Evolutionary conservation across 2,888 invertebrate genomes (phyloP).

Genomic region (Chymomyza amoena): DNA sequence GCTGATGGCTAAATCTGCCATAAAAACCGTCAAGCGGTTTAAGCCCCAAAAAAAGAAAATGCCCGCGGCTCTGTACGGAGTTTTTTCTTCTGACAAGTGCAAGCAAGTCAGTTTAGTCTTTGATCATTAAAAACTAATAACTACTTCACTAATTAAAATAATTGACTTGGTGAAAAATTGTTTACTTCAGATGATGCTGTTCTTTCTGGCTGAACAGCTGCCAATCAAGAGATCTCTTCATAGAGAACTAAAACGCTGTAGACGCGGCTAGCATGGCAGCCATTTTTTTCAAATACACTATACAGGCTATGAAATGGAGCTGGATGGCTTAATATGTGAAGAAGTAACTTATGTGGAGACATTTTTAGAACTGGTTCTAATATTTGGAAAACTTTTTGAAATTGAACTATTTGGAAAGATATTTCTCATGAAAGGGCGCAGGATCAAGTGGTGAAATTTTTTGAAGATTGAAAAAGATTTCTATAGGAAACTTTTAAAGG

Average conservation of each 20-base stretch:
- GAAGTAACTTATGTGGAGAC: too few relatives aligned
- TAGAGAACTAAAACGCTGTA: neutral
- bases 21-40: neutral
- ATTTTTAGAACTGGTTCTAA: too few relatives aligned
- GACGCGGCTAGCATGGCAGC: neutral
- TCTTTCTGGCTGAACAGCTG: constrained; percentile 14
- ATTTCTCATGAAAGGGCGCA: too few relatives aligned
- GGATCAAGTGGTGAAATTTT: too few relatives aligned
- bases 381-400: too few relatives aligned
- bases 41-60: neutral
- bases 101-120: neutral
- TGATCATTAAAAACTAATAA: constrained; percentile 10
- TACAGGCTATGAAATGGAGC: neutral
- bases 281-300: neutral
- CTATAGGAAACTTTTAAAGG: too few relatives aligned
- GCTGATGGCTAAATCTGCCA: neutral
- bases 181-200: neutral
- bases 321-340: too few relatives aligned
- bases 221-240: constrained; percentile 35
- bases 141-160: constrained; percentile 61
- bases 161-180: constrained; percentile 38
- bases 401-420: too few relatives aligned
- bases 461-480: too few relatives aligned
- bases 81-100: too few relatives aligned
- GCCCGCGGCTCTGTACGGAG: neutral